These are phyloP conservation scores for Agrypnia vestita DNA, from an alignment of 1,140 invertebrate species.

Conservation along the genomic window DNA sequence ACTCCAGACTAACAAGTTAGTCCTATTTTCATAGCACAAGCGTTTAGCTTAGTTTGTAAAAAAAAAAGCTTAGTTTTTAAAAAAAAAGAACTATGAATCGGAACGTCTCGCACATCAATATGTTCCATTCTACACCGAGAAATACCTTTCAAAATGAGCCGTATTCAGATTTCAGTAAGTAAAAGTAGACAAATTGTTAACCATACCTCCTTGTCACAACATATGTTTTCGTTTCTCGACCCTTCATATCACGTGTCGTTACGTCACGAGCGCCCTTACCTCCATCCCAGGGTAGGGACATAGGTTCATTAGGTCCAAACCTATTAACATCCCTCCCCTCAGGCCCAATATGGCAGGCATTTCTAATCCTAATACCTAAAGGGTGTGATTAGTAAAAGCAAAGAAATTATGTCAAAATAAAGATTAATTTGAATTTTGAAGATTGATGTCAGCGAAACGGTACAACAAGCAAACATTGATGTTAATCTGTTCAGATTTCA, in stretches of 20 bases:
- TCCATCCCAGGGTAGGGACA: background rate
- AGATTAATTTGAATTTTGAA: background rate
- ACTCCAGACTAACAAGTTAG: too few species aligned
- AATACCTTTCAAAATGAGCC: too few species aligned
- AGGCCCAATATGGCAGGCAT: constrained; percentile 37
- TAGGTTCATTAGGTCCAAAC: constrained; percentile 20
- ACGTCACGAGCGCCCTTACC: background rate
- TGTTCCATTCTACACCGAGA: too few species aligned
- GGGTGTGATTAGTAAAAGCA: constrained; percentile 1
- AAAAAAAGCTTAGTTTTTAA: too few species aligned
- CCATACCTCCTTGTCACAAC: background rate
- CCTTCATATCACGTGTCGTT: constrained; percentile 18
- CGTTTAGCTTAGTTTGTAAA: too few species aligned
- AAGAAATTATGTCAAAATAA: constrained; percentile 5
- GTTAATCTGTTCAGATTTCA: too few species aligned
- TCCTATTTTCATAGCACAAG: too few species aligned
- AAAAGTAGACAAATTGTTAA: background rate
- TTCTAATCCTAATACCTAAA: constrained; percentile 28
- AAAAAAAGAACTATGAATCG: too few species aligned
- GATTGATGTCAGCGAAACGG: too few species aligned
- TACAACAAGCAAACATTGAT: too few species aligned
- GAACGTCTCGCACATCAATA: too few species aligned
- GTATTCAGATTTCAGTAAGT: too few species aligned
- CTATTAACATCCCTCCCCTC: constrained; percentile 26
- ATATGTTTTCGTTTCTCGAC: constrained; percentile 21